Percentiles rank a stretch among this genome's conserved stretches.
These are phyloP conservation scores for Eupithecia pulchellata DNA, from an alignment of 2,888 invertebrate genomes.

Conservation along the genomic window DNA sequence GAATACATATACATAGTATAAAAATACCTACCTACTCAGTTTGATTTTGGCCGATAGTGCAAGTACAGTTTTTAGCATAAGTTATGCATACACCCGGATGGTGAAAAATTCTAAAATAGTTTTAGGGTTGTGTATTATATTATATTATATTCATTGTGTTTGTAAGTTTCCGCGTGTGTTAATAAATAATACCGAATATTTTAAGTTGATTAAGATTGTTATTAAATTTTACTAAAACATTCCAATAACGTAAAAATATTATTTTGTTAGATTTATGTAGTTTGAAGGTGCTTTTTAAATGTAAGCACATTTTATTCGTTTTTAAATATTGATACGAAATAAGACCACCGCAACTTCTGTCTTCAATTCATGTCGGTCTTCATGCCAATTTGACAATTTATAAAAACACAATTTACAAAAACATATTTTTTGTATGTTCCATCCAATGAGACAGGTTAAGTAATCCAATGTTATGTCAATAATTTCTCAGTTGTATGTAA, in stretches of 20 bases:
- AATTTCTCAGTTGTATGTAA: not conserved
- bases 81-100: not conserved
- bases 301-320: slow-evolving; percentile 48
- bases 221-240: slow-evolving; percentile 60
- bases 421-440: not conserved
- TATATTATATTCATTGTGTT: not conserved
- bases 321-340: slow-evolving; percentile 51
- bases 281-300: not conserved
- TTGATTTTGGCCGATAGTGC: slow-evolving; percentile 55
- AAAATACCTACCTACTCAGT: not conserved
- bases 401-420: not conserved
- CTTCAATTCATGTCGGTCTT: not conserved
- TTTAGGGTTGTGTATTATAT: slow-evolving; percentile 4
- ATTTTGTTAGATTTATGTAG: not conserved
- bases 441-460: not conserved
- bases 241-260: slow-evolving; percentile 50
- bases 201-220: not conserved
- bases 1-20: too few species aligned
- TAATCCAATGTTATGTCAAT: not conserved
- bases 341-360: slow-evolving; percentile 59
- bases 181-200: not conserved
- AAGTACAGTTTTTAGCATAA: slow-evolving; percentile 43
- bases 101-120: slow-evolving; percentile 8
- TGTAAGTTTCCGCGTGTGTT: not conserved
- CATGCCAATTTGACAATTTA: not conserved